Percentiles rank a stretch among this genome's conserved stretches.
Conservation (phyloP, 2,113 vertebrate species). For the Corydoras maculifer region DNA sequence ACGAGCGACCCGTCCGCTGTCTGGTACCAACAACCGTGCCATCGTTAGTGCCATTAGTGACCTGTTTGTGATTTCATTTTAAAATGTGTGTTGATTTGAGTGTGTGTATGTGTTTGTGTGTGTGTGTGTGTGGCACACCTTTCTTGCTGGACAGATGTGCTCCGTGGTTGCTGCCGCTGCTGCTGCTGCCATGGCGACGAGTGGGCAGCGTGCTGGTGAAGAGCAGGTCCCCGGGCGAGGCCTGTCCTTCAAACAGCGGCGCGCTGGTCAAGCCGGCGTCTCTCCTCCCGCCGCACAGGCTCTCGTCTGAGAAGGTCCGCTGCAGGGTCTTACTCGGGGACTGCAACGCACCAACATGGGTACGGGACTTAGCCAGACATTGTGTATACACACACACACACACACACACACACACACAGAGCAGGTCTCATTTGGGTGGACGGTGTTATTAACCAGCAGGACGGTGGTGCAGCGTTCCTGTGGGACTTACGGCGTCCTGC, state of each 20-base stretch:
- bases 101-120: too few relatives aligned
- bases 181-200: constrained; percentile 62
- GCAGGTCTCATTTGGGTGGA: too few relatives aligned
- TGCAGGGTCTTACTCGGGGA: constrained; percentile 78
- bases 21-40: too few relatives aligned
- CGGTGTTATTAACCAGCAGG: too few relatives aligned
- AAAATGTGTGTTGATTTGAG: too few relatives aligned
- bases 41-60: too few relatives aligned
- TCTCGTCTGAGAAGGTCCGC: constrained; percentile 85
- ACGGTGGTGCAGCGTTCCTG: neutral
- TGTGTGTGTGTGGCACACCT: constrained; percentile 55
- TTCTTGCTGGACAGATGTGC: constrained; percentile 67
- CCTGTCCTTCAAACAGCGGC: constrained; percentile 55
- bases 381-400: too few relatives aligned
- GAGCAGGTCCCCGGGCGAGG: constrained; percentile 65
- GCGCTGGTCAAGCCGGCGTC: constrained; percentile 70
- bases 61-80: too few relatives aligned
- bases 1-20: too few relatives aligned
- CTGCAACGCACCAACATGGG: constrained; percentile 39
- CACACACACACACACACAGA: too few relatives aligned
- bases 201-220: constrained; percentile 81
- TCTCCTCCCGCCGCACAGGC: constrained; percentile 79
- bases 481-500: constrained; percentile 60
- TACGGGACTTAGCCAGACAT: too few relatives aligned
- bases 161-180: constrained; percentile 21